Evolutionary conservation across 2,888 invertebrate genomes (phyloP).

Genomic region (Callosobruchus maculatus): DNA sequence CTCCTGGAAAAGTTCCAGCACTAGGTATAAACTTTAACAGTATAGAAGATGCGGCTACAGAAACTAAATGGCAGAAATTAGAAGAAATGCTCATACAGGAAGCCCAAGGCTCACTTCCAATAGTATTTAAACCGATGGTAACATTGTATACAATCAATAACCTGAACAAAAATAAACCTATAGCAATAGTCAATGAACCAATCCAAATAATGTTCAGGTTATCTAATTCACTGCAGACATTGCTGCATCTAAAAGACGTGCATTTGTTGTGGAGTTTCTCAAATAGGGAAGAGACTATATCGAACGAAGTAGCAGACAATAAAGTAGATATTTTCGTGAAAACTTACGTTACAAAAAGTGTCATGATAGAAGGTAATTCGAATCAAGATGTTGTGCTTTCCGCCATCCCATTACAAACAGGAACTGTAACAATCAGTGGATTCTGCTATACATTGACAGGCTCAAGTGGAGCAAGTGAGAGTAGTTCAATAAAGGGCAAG

Average conservation of each 20-base stretch:
- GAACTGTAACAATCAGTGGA: slow-evolving; percentile 70
- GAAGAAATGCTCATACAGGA: slow-evolving; percentile 75
- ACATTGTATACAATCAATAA: slow-evolving; percentile 68
- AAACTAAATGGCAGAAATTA: slow-evolving; percentile 63
- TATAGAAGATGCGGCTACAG: slow-evolving; percentile 32
- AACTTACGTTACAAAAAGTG: slow-evolving; percentile 56
- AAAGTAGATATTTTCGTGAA: slow-evolving; percentile 50
- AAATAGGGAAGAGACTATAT: slow-evolving; percentile 43
- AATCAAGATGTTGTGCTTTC: slow-evolving; percentile 65
- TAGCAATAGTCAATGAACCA: slow-evolving; percentile 76
- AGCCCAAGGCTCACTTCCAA: slow-evolving; percentile 63
- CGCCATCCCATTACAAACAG: slow-evolving; percentile 70
- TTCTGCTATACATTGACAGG: slow-evolving; percentile 50
- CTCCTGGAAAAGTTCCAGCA: slow-evolving; percentile 57
- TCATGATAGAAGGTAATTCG: slow-evolving; percentile 57
- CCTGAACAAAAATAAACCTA: slow-evolving; percentile 62
- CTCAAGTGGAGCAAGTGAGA: slow-evolving; percentile 37
- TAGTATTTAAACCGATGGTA: slow-evolving; percentile 75
- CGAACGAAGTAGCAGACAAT: slow-evolving; percentile 44
- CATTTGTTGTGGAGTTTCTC: slow-evolving; percentile 70
- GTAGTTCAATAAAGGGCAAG: slow-evolving; percentile 58
- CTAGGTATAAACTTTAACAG: slow-evolving; percentile 49
- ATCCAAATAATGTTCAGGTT: slow-evolving; percentile 75
- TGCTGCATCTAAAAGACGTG: slow-evolving; percentile 65
- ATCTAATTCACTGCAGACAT: slow-evolving; percentile 71